Evolutionary conservation across 2,113 vertebrate genomes (phyloP), one percentile per base, ranked within the genome.

Genomic region (Myrmecobius fasciatus): DNA sequence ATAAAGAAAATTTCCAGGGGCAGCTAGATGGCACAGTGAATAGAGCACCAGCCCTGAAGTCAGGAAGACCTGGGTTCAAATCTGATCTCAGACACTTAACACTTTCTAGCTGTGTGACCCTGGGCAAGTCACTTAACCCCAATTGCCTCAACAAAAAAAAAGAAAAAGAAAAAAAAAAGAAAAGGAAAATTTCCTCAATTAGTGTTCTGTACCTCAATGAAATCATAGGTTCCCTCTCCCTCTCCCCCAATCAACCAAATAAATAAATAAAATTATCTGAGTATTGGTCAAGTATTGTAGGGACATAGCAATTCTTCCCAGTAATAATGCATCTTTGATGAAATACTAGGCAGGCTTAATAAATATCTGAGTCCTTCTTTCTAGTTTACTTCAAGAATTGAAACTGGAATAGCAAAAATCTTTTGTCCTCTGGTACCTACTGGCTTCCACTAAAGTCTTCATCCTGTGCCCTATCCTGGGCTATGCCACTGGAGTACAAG

Each of bases 301-400:
- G 60, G 7, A 11, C 90, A 3, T 88, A 46, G 94, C 89, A 90
- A 25, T 95, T 96, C n/a, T 49, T 94, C 49, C 46, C 89, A 93
- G 53, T 92, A 92, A 90, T 10, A 31, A 92, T 96, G 10, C 31
- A 49, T 89, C 95, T 96, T 93, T 93, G 52, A 92, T 94, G 95
- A 97, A 96, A 92, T 91, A 95, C 91, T 89, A 91, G 75, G 91
- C 31, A 53, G 28, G 2, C 25, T 54, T n/a, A 52, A 43, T 67
- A 90, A 94, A 52, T 31, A 47, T 90, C 36, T 25, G 93, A 51
- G 31, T 28, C 14, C 8, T 90, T 88, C n/a, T 93, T 25, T 75
- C 95, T 47, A 60, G 14, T 95, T 91, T 95, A 89, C 56, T 28
- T 90, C 90, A 91, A 14, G 52, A 49, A 91, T 94, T 92, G 56